Evolutionary conservation across 2,113 vertebrate species (phyloP).

Genomic region (Pangasianodon gigas): DNA sequence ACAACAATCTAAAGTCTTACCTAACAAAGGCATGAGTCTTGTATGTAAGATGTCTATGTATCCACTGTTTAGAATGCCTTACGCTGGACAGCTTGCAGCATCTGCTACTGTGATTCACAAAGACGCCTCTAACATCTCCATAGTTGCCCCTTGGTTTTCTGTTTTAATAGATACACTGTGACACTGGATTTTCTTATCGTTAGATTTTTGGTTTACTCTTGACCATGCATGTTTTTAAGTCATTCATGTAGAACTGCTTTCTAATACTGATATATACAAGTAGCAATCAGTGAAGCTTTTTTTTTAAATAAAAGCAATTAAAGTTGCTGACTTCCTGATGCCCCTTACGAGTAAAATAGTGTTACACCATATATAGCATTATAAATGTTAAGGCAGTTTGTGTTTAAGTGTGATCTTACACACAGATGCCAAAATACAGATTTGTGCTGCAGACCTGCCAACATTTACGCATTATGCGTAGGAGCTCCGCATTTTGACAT

Average conservation of each 20-base stretch:
- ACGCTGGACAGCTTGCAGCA: constrained; percentile 18
- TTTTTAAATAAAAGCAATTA: constrained; percentile 54
- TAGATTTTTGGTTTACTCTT: constrained; percentile 68
- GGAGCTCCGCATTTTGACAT: not conserved
- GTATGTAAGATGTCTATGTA: constrained; percentile 45
- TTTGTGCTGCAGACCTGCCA: not conserved
- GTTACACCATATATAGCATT: constrained; percentile 50
- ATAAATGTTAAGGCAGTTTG: constrained; percentile 58
- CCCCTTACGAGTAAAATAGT: constrained; percentile 59
- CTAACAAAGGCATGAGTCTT: constrained; percentile 22
- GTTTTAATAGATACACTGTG: not conserved
- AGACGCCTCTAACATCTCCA: constrained; percentile 1
- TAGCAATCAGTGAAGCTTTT: constrained; percentile 69
- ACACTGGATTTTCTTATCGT: not conserved
- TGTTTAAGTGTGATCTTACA: not conserved
- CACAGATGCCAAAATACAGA: not conserved
- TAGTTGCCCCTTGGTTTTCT: not conserved
- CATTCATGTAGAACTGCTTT: constrained; percentile 8
- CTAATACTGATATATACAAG: constrained; percentile 58
- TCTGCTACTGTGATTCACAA: constrained; percentile 38
- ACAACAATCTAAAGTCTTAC: not conserved
- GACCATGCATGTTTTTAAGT: constrained; percentile 50
- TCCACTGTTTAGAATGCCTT: constrained; percentile 36
- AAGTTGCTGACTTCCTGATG: constrained; percentile 86
- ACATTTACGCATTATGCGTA: not conserved